phyloP scores from a whole-genome alignment of 2,113 vertebrate species.

The Sarotherodon lohbergeri region DNA sequence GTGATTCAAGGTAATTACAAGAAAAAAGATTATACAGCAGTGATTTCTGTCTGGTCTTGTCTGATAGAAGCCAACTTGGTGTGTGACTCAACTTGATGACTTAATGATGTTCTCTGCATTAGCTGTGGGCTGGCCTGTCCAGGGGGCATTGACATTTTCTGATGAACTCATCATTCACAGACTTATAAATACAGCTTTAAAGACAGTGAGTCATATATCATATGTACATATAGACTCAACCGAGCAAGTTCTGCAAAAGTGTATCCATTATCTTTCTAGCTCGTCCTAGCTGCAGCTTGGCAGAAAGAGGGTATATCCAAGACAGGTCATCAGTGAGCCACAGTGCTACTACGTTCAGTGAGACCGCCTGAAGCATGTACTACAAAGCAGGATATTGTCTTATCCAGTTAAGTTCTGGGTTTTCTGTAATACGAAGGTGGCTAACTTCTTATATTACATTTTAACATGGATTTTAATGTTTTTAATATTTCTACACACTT shows the following conservation, averaged over 20 bases:
- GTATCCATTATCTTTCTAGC: not conserved
- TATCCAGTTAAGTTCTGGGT: not conserved
- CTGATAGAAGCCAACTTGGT: not conserved
- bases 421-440: not conserved
- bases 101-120: not conserved
- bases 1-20: not conserved
- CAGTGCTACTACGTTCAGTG: not conserved
- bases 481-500: no score
- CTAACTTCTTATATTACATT: not conserved
- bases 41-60: not conserved
- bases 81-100: constrained; percentile 14
- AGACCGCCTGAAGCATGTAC: not conserved
- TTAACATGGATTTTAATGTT: no score
- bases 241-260: not conserved
- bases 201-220: not conserved
- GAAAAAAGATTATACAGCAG: not conserved
- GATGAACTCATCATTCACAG: constrained; percentile 3
- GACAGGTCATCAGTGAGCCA: not conserved
- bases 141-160: constrained; percentile 18
- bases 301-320: not conserved
- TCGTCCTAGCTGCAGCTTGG: not conserved
- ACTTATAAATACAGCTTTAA: constrained; percentile 7
- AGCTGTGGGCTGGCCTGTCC: not conserved
- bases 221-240: not conserved
- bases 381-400: not conserved